Evolutionary conservation across 2,888 invertebrate genomes (phyloP).

Genomic region (Ischnus inquisitorius): DNA sequence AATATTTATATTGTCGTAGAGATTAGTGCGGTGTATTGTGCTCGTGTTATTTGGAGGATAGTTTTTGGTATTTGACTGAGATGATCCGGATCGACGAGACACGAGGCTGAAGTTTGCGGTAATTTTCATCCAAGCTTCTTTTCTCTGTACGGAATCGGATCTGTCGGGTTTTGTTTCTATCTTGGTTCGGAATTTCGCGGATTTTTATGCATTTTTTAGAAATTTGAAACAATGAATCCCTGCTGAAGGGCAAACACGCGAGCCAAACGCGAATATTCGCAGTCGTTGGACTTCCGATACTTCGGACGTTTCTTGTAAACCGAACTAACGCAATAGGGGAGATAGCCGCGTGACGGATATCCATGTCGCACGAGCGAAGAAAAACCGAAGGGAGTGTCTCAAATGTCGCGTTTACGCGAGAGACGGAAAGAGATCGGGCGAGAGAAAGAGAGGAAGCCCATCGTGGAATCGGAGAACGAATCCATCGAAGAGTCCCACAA

Average conservation of each 20-base stretch:
- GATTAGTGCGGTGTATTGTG: not conserved
- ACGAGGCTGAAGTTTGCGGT: not conserved
- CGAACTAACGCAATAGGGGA: constrained; percentile 10
- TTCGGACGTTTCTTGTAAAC: constrained; percentile 24
- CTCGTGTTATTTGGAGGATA: not conserved
- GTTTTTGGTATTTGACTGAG: not conserved
- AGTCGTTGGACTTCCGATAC: not conserved
- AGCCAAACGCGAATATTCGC: constrained; percentile 39
- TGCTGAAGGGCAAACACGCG: constrained; percentile 47
- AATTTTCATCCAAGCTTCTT: not conserved
- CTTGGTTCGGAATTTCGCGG: too few species aligned
- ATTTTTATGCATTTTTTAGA: too few species aligned
- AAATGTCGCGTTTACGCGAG: constrained; percentile 58
- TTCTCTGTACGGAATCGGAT: too few species aligned
- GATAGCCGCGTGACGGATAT: constrained; percentile 30
- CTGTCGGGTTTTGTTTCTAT: too few species aligned
- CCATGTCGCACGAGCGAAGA: constrained; percentile 66
- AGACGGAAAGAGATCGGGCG: constrained; percentile 25
- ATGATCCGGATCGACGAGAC: not conserved
- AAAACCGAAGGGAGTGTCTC: constrained; percentile 62
- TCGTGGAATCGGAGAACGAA: constrained; percentile 65
- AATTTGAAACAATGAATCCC: not conserved
- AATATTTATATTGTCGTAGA: constrained; percentile 22
- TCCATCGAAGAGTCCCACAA: constrained; percentile 69
- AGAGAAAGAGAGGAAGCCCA: constrained; percentile 56